phyloP scores from a whole-genome alignment of 2,113 vertebrate genomes.

The Pterocles gutturalis region DNA sequence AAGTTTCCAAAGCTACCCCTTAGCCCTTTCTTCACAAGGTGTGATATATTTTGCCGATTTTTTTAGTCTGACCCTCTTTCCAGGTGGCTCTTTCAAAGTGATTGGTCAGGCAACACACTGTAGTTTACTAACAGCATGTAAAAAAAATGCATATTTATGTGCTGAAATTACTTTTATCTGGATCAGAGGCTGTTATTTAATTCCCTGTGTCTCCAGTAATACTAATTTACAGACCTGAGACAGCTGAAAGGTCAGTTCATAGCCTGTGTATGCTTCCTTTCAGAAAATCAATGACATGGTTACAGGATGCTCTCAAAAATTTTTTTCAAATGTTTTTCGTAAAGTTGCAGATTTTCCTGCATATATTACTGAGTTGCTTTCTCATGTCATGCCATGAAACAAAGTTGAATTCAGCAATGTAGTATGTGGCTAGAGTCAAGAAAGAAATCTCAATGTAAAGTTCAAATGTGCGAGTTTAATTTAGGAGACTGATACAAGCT shows the following conservation, averaged over 20 bases:
- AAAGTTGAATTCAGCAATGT: neutral
- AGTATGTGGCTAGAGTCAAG: neutral
- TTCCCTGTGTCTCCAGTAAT: neutral
- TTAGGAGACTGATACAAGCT: neutral
- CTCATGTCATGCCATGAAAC: neutral
- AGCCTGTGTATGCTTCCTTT: neutral
- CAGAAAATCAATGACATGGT: neutral
- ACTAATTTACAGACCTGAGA: neutral
- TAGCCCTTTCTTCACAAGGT: neutral
- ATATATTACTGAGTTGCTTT: neutral
- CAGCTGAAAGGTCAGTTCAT: neutral
- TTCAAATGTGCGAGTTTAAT: neutral
- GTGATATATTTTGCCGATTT: neutral
- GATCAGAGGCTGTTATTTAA: slow-evolving; percentile 15
- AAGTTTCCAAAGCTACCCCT: neutral
- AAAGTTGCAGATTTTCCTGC: neutral
- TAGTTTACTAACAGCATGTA: neutral
- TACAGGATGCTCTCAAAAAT: neutral
- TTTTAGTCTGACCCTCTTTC: neutral
- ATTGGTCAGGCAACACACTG: neutral
- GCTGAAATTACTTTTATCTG: slow-evolving; percentile 10
- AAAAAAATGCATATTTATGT: neutral
- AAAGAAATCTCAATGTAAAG: neutral
- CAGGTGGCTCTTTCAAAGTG: neutral
- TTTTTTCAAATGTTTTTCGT: neutral